Evolutionary conservation across 2,797 vertebrate species (phyloP).

Genomic region (Esox lucius): DNA sequence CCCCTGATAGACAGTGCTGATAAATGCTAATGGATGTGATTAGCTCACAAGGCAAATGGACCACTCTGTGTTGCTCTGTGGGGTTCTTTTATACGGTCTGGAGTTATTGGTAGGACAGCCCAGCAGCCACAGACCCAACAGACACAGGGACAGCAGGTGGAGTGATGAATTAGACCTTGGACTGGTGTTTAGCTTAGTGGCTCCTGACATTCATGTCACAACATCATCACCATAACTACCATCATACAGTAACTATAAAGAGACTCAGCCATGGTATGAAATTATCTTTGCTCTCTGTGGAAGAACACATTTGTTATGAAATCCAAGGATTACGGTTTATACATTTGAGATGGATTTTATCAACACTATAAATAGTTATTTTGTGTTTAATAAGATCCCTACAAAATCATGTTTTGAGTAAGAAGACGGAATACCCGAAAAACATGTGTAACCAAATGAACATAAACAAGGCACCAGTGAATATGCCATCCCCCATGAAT

Average conservation of each 20-base stretch:
- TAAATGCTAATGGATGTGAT: slow-evolving; percentile 79
- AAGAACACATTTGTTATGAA: background rate
- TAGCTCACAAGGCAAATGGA: slow-evolving; percentile 75
- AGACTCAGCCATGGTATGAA: background rate
- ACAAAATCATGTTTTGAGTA: no score
- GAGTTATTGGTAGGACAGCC: slow-evolving; percentile 34
- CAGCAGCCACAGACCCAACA: slow-evolving; percentile 36
- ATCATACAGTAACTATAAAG: slow-evolving; percentile 2
- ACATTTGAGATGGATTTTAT: no score
- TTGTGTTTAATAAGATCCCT: no score
- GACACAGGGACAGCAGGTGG: slow-evolving; percentile 37
- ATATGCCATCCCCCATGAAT: no score
- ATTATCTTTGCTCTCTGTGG: background rate
- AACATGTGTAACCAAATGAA: no score
- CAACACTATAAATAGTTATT: no score
- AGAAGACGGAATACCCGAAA: no score
- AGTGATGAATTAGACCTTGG: slow-evolving; percentile 40
- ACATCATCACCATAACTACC: slow-evolving; percentile 22
- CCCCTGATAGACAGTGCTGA: slow-evolving; percentile 66
- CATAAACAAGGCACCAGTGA: no score
- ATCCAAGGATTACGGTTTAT: no score
- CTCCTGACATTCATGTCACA: slow-evolving; percentile 24
- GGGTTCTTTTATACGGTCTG: background rate
- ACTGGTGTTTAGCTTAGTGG: slow-evolving; percentile 44
- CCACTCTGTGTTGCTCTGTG: slow-evolving; percentile 39